Evolutionary conservation across 2,113 vertebrate genomes (phyloP).

Genomic region (Conger conger): DNA sequence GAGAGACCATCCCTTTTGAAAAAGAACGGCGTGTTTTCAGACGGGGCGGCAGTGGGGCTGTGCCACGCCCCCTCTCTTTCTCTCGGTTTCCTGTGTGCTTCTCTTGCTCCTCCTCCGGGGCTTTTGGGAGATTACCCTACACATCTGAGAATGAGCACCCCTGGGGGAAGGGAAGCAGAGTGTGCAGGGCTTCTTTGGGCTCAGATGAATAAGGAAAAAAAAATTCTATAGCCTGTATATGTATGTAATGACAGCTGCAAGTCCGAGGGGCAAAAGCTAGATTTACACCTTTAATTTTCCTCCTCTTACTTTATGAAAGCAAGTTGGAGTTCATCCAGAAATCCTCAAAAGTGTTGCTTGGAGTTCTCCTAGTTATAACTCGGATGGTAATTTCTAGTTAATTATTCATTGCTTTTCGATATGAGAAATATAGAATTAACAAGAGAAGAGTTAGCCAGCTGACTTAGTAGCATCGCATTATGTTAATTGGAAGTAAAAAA

Average conservation of each 20-base stretch:
- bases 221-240: background rate
- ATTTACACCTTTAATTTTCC: background rate
- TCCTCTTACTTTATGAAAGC: background rate
- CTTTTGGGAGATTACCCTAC: slow-evolving; percentile 6
- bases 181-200: background rate
- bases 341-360: too few species aligned
- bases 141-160: slow-evolving; percentile 25
- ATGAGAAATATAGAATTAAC: too few species aligned
- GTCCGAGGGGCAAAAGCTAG: background rate
- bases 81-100: background rate
- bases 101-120: background rate
- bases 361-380: too few species aligned
- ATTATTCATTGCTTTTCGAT: too few species aligned
- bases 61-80: background rate
- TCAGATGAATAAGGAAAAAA: background rate
- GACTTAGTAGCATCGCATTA: too few species aligned
- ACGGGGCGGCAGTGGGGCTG: background rate
- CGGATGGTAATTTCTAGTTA: too few species aligned
- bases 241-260: background rate
- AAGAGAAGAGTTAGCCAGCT: too few species aligned
- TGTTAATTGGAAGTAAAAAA: too few species aligned
- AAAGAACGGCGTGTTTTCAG: background rate
- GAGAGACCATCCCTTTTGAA: background rate
- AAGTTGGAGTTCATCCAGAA: background rate
- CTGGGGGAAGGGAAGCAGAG: background rate